phyloP scores from a whole-genome alignment of 1,140 invertebrate genomes.

The Zaprionus taronus region DNA sequence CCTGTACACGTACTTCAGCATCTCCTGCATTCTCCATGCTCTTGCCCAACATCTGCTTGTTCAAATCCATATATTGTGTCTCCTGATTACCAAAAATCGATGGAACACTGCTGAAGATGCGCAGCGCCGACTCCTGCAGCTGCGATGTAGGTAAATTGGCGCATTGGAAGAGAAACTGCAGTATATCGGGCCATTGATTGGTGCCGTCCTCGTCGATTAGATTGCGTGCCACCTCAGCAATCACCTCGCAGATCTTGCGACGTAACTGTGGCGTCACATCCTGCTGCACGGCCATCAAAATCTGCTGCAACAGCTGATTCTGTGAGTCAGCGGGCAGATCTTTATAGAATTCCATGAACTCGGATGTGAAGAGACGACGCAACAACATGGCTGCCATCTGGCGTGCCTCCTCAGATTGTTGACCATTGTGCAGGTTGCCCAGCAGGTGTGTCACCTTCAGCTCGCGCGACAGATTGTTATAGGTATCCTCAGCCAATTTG shows the following conservation, averaged over 20 bases:
- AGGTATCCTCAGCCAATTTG: conserved; percentile 94
- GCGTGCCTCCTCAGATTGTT: conserved; percentile 91
- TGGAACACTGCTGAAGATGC: conserved; percentile 93
- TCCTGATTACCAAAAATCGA: conserved; percentile 99
- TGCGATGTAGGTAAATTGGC: conserved; percentile 92
- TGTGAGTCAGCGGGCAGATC: conserved; percentile 92
- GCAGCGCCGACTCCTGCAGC: conserved; percentile 96
- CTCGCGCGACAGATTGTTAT: conserved; percentile 91
- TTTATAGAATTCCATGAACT: conserved; percentile 95
- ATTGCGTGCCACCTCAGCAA: conserved; percentile 97
- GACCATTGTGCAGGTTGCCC: conserved; percentile 90
- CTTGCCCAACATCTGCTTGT: conserved; percentile 96
- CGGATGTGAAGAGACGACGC: conserved; percentile 93
- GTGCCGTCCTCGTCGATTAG: conserved; percentile 98
- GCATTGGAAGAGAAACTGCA: conserved; percentile 98
- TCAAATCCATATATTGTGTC: conserved; percentile 94
- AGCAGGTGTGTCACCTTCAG: conserved; percentile 92
- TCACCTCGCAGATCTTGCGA: conserved; percentile 96
- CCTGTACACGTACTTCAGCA: conserved; percentile 91
- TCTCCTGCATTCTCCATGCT: conserved; percentile 88
- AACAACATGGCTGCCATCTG: conserved; percentile 96
- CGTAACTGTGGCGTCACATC: conserved; percentile 92
- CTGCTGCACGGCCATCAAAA: conserved; percentile 92
- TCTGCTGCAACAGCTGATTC: conserved; percentile 92
- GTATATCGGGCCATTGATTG: conserved; percentile 98